phyloP scores from a whole-genome alignment of 2,797 vertebrate species.

The Crenichthys baileyi region DNA sequence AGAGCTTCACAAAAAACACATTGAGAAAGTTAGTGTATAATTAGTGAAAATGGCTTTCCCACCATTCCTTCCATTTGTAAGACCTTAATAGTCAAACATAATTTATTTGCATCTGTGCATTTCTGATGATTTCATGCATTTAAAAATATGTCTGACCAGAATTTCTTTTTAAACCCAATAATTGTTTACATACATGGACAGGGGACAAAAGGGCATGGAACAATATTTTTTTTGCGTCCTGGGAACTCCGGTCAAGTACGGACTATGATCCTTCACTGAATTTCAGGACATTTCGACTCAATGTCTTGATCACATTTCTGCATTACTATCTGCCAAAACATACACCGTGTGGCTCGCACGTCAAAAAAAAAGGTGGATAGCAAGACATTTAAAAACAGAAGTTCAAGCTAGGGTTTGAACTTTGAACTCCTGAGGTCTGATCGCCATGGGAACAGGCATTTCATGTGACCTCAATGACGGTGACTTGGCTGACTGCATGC shows the following conservation, averaged over 20 bases:
- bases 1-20: background rate
- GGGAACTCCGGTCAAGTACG: background rate
- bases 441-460: slow-evolving; percentile 35
- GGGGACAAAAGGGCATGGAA: background rate
- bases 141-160: background rate
- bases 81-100: background rate
- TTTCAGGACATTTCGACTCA: background rate
- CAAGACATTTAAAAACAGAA: background rate
- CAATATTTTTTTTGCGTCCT: background rate
- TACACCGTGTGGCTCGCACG: background rate
- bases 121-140: background rate
- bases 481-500: background rate
- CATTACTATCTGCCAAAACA: background rate
- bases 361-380: slow-evolving; percentile 1
- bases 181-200: background rate
- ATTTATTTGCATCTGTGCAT: background rate
- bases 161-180: background rate
- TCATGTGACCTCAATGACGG: slow-evolving; percentile 28
- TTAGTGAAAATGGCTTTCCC: background rate
- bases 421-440: slow-evolving; percentile 47
- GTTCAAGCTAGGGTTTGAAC: slow-evolving; percentile 36
- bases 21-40: background rate
- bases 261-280: background rate
- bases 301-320: background rate
- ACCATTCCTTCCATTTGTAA: background rate